phyloP scores from a whole-genome alignment of 2,888 invertebrate genomes.

The Lycaena phlaeas region DNA sequence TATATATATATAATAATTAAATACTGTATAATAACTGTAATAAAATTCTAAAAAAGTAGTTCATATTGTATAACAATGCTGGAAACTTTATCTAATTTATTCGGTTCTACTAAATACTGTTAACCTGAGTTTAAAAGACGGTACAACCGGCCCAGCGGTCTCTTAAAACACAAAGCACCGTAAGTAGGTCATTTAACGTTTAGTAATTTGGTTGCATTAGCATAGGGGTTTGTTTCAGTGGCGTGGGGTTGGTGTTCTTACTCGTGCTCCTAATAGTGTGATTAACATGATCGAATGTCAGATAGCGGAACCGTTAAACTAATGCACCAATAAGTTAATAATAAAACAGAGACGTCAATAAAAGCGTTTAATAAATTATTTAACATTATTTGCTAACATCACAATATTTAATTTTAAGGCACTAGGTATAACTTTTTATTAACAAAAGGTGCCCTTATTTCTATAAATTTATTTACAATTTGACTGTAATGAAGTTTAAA shows the following conservation, averaged over 20 bases:
- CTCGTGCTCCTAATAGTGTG: conserved; percentile 33
- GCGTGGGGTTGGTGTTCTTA: conserved; percentile 29
- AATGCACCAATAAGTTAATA: conserved; percentile 13
- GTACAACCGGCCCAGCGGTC: conserved; percentile 28
- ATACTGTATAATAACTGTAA: too few relatives aligned
- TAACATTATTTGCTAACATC: conserved; percentile 42
- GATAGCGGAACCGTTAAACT: conserved; percentile 15
- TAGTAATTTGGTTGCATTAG: conserved; percentile 46
- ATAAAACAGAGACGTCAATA: conserved; percentile 20
- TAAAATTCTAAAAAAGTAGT: too few relatives aligned
- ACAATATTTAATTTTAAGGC: conserved; percentile 52
- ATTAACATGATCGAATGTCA: conserved; percentile 28
- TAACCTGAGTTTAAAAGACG: conserved; percentile 10
- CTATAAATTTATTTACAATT: background rate
- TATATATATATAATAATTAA: background rate
- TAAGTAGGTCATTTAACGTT: conserved; percentile 51
- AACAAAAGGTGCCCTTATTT: conserved; percentile 36
- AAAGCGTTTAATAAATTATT: conserved; percentile 31
- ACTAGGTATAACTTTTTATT: conserved; percentile 37
- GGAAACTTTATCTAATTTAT: too few relatives aligned
- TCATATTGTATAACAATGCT: too few relatives aligned
- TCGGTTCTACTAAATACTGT: conserved; percentile 13
- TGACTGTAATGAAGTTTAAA: background rate
- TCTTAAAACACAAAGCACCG: conserved; percentile 30
- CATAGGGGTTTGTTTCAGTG: conserved; percentile 44